Percentiles rank a stretch among this genome's conserved stretches.
Evolutionary conservation across 1,140 invertebrate genomes (phyloP).

Genomic region (Meteorus sp.): DNA sequence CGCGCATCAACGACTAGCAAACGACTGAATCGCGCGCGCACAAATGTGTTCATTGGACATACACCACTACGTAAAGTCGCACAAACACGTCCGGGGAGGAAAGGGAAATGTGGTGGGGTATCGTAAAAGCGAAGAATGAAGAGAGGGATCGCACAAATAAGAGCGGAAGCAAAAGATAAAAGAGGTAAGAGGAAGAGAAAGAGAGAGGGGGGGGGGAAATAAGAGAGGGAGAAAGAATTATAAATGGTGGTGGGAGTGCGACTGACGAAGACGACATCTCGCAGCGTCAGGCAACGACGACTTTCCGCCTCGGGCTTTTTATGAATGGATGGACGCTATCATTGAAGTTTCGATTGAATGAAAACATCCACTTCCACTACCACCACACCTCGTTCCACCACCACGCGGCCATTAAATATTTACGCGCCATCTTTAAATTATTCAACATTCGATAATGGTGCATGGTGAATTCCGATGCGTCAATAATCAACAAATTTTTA

Average conservation of each 20-base stretch:
- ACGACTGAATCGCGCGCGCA: slow-evolving; percentile 39
- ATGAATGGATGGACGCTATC: slow-evolving; percentile 78
- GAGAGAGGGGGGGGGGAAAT: background rate
- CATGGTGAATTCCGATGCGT: no score
- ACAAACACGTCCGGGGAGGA: slow-evolving; percentile 18
- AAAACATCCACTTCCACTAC: no score
- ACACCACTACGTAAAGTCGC: no score
- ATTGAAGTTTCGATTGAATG: slow-evolving; percentile 65
- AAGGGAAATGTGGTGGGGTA: slow-evolving; percentile 13
- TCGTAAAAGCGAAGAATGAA: slow-evolving; percentile 27
- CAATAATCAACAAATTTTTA: background rate
- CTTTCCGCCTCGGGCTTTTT: slow-evolving; percentile 66
- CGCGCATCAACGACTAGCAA: slow-evolving; percentile 30
- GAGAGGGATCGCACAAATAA: no score
- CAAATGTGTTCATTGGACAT: slow-evolving; percentile 29
- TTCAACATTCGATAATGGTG: background rate
- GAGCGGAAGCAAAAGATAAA: no score
- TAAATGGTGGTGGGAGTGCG: slow-evolving; percentile 10
- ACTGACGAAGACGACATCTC: slow-evolving; percentile 53
- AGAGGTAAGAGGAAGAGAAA: slow-evolving; percentile 12
- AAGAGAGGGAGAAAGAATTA: slow-evolving; percentile 12
- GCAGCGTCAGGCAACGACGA: slow-evolving; percentile 47
- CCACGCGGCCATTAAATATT: slow-evolving; percentile 33
- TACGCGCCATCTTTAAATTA: slow-evolving; percentile 15
- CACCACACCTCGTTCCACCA: slow-evolving; percentile 42